These are phyloP conservation scores for Musca vetustissima DNA, from an alignment of 1,140 invertebrate species.

Conservation along the genomic window DNA sequence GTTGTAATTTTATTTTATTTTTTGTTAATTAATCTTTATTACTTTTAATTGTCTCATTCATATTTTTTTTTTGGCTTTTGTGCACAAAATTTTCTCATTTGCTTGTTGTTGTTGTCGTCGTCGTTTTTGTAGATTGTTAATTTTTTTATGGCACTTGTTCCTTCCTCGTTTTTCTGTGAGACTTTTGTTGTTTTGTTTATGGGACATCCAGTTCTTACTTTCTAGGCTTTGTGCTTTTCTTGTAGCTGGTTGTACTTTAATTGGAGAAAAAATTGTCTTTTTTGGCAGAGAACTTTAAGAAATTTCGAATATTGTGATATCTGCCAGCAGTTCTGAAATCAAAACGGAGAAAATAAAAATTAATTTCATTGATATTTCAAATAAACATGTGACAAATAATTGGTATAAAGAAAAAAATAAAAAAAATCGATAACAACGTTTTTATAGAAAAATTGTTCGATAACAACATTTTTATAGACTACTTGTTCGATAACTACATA, in stretches of 20 bases:
- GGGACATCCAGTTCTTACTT: background rate
- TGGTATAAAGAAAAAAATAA: too few species aligned
- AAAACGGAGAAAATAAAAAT: too few species aligned
- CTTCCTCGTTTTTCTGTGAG: background rate
- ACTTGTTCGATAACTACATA: too few species aligned
- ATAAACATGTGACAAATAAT: too few species aligned
- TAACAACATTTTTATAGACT: too few species aligned
- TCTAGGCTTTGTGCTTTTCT: background rate
- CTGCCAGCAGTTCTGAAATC: too few species aligned
- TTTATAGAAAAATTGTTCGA: too few species aligned
- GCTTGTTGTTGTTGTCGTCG: background rate
- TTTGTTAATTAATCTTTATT: constrained; percentile 24
- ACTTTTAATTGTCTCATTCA: constrained; percentile 24
- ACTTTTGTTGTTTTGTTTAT: background rate
- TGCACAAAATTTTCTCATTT: background rate
- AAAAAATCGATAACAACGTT: too few species aligned
- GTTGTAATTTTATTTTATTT: background rate
- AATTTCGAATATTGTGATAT: too few species aligned
- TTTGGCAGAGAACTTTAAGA: too few species aligned
- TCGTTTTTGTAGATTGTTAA: constrained; percentile 13
- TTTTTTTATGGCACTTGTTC: constrained; percentile 1
- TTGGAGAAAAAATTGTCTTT: background rate
- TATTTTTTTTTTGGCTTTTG: constrained; percentile 4
- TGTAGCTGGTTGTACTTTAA: constrained; percentile 12
- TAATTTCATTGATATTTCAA: too few species aligned